phyloP scores from a whole-genome alignment of 2,797 vertebrate genomes.

The Sitta carolinensis region DNA sequence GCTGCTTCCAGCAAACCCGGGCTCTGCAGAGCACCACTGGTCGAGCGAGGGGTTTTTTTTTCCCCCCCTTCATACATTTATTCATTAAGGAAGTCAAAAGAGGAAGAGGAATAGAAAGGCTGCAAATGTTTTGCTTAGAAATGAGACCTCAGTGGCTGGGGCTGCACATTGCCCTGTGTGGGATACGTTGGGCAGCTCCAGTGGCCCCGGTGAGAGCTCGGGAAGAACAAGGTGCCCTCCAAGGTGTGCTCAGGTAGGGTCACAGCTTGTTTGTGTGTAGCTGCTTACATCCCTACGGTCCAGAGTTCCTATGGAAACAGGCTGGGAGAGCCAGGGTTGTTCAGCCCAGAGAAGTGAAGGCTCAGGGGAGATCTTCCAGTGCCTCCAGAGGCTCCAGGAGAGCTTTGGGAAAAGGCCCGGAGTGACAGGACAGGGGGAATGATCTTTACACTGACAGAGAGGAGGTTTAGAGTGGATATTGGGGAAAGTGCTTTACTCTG shows the following conservation, averaged over 20 bases:
- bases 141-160: neutral
- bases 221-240: neutral
- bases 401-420: neutral
- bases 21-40: neutral
- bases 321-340: neutral
- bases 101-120: slow-evolving; percentile 40
- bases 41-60: accelerated
- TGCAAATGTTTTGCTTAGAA: slow-evolving; percentile 2
- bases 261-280: neutral
- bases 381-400: neutral
- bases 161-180: neutral
- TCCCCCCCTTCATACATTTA: neutral
- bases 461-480: neutral
- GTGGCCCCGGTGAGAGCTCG: neutral
- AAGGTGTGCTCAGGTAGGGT: neutral
- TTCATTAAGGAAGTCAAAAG: slow-evolving; percentile 36
- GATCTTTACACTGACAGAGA: neutral
- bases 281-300: neutral
- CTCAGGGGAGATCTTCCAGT: neutral
- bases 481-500: neutral
- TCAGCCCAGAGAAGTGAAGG: neutral
- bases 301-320: neutral
- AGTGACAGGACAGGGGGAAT: neutral
- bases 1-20: neutral
- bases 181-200: neutral